These are phyloP conservation scores for Leptinotarsa defecta DNA, from an alignment of 1,140 invertebrate genomes.

Conservation along the genomic window DNA sequence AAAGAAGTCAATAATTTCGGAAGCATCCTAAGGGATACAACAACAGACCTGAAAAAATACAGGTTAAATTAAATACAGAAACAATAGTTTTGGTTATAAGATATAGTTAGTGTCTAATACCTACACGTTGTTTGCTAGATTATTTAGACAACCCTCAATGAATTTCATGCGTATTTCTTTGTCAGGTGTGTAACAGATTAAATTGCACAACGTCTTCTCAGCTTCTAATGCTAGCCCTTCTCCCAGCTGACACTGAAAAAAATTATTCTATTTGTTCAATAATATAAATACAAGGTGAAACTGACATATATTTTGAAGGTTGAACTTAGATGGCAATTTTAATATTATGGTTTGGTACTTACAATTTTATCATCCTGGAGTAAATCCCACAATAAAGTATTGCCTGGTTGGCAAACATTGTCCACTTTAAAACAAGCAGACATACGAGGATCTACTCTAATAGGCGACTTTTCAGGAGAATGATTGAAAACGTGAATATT, in stretches of 20 bases:
- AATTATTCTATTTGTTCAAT: neutral
- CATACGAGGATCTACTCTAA: conserved; percentile 49
- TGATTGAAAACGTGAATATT: conserved; percentile 55
- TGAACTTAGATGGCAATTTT: too few relatives aligned
- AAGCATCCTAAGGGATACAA: conserved; percentile 83
- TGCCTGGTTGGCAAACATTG: conserved; percentile 84
- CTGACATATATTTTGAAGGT: too few relatives aligned
- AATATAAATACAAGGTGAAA: neutral
- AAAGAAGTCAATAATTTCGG: conserved; percentile 91
- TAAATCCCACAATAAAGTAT: conserved; percentile 91
- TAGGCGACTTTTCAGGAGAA: conserved; percentile 54
- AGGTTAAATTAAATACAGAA: neutral
- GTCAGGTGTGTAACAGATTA: conserved; percentile 88
- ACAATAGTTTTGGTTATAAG: too few relatives aligned
- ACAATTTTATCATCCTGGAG: conserved; percentile 90
- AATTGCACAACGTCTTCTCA: conserved; percentile 86
- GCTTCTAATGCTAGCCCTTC: conserved; percentile 88
- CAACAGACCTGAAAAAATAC: conserved; percentile 70
- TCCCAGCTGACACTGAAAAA: conserved; percentile 73
- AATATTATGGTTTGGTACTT: conserved; percentile 55
- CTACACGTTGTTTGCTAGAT: conserved; percentile 81
- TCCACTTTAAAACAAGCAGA: conserved; percentile 70
- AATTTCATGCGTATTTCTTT: conserved; percentile 89
- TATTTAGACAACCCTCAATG: conserved; percentile 91
- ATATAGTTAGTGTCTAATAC: conserved; percentile 23